Evolutionary conservation across 2,797 vertebrate species (phyloP).

Genomic region (Champsocephalus esox): DNA sequence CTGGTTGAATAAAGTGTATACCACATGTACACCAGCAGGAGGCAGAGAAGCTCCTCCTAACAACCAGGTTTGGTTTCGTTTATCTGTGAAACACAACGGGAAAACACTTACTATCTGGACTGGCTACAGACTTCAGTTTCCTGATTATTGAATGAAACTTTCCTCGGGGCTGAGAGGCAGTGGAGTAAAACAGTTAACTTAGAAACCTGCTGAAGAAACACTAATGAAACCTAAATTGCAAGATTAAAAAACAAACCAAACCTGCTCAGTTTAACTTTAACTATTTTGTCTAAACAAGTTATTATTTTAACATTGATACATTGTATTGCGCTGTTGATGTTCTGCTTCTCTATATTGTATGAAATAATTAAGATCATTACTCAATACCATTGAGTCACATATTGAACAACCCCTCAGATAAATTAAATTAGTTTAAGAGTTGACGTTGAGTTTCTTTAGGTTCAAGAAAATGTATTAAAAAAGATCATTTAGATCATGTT

Average conservation of each 20-base stretch:
- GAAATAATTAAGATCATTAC: neutral
- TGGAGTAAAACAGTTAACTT: neutral
- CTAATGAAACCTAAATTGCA: neutral
- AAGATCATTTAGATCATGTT: too few species aligned
- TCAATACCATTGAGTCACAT: neutral
- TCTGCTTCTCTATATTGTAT: neutral
- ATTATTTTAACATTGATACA: neutral
- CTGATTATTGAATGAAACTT: constrained; percentile 6
- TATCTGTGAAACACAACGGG: neutral
- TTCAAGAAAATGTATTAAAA: too few species aligned
- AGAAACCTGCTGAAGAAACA: neutral
- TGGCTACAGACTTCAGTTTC: neutral
- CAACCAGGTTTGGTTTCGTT: neutral
- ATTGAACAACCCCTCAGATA: neutral
- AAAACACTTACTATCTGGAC: neutral
- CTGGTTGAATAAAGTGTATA: too few species aligned
- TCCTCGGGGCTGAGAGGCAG: neutral
- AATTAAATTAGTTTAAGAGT: neutral
- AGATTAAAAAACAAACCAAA: neutral
- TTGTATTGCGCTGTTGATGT: neutral
- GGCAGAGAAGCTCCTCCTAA: constrained; percentile 42
- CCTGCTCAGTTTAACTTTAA: neutral
- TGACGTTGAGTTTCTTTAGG: neutral
- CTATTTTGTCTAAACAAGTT: neutral
- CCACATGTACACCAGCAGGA: constrained; percentile 39